phyloP scores from a whole-genome alignment of 2,888 invertebrate genomes.

The Perizoma affinitatum region DNA sequence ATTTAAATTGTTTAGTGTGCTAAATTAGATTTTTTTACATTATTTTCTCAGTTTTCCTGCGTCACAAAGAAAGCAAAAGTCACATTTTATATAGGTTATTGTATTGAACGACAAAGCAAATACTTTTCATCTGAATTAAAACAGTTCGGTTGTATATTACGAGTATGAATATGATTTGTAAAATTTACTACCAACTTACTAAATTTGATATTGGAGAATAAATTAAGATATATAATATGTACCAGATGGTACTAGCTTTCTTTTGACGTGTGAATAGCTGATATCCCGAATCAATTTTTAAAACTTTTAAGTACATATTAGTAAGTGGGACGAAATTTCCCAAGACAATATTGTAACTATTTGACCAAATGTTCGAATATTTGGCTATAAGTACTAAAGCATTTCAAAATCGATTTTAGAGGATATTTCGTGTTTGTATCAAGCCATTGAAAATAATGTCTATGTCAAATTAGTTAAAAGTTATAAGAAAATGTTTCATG shows the following conservation, averaged over 20 bases:
- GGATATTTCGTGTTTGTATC: slow-evolving; percentile 51
- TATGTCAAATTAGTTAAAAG: slow-evolving; percentile 75
- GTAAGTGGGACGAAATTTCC: slow-evolving; percentile 55
- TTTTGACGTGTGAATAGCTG: slow-evolving; percentile 43
- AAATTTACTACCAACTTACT: slow-evolving; percentile 42
- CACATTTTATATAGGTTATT: slow-evolving; percentile 40
- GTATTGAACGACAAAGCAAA: slow-evolving; percentile 56
- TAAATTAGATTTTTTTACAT: neutral
- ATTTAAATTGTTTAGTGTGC: no score
- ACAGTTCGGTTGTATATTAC: no score
- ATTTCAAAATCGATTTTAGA: slow-evolving; percentile 64
- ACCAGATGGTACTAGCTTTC: slow-evolving; percentile 20
- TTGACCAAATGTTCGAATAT: slow-evolving; percentile 78
- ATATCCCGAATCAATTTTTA: slow-evolving; percentile 39
- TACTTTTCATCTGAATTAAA: slow-evolving; percentile 5
- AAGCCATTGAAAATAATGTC: slow-evolving; percentile 54
- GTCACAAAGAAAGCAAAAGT: no score
- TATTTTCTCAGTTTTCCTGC: no score
- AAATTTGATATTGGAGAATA: slow-evolving; percentile 44
- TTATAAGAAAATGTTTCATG: slow-evolving; percentile 71
- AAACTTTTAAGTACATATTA: slow-evolving; percentile 32
- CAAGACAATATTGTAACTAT: slow-evolving; percentile 71
- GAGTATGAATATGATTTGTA: no score
- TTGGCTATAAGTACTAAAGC: slow-evolving; percentile 66
- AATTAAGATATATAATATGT: slow-evolving; percentile 32